phyloP scores from a whole-genome alignment of 2,888 invertebrate species.

The Acanthosepion lycidas region DNA sequence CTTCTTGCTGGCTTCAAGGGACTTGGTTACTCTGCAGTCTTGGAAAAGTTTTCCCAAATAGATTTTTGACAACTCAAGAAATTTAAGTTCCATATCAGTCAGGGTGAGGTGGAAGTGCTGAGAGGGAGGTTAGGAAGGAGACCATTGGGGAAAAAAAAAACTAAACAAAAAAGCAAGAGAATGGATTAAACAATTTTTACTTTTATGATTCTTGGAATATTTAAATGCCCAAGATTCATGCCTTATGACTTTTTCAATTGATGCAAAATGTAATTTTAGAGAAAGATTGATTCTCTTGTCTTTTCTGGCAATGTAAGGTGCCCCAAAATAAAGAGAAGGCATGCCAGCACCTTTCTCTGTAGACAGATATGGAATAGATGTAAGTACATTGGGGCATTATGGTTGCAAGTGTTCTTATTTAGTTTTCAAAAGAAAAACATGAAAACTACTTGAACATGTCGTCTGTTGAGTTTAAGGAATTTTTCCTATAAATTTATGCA shows the following conservation, averaged over 20 bases:
- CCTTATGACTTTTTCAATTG: background rate
- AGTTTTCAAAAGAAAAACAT: background rate
- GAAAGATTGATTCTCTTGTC: background rate
- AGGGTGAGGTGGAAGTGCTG: background rate
- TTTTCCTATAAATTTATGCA: background rate
- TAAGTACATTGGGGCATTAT: background rate
- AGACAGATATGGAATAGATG: background rate
- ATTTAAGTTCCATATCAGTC: background rate
- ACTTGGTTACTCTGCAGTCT: background rate
- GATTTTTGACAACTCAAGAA: background rate
- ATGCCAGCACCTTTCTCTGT: background rate
- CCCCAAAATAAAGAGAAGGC: background rate
- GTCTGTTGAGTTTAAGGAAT: background rate
- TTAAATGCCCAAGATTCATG: constrained; percentile 23
- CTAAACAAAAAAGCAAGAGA: background rate
- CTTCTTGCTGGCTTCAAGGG: background rate
- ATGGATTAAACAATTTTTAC: background rate
- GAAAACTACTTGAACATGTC: background rate
- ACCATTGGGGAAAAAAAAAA: background rate
- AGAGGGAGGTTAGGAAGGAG: background rate
- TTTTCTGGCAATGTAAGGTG: background rate
- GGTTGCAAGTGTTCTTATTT: background rate
- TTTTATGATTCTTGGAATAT: background rate
- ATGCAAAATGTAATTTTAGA: background rate
- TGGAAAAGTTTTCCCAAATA: background rate